phyloP scores from a whole-genome alignment of 2,888 invertebrate genomes.

The Bhutanitis thaidina region DNA sequence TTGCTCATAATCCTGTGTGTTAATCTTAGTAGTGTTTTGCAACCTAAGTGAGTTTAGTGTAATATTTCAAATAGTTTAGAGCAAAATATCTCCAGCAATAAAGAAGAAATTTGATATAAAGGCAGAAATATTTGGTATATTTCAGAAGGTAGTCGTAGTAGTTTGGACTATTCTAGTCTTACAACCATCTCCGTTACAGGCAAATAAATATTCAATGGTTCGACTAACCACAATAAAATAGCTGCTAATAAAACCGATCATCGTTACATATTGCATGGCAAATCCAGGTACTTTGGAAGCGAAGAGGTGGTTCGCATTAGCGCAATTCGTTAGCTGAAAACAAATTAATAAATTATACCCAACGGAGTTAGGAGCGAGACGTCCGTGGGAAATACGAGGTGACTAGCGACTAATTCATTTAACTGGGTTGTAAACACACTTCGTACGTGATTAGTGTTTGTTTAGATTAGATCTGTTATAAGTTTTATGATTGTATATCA shows the following conservation, averaged over 20 bases:
- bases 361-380: constrained; percentile 48
- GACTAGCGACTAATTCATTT: constrained; percentile 29
- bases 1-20: too few relatives aligned
- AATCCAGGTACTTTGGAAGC: constrained; percentile 42
- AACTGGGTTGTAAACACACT: constrained; percentile 28
- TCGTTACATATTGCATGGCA: constrained; percentile 37
- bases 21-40: too few relatives aligned
- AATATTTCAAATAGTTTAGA: too few relatives aligned
- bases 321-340: constrained; percentile 64
- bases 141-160: too few relatives aligned
- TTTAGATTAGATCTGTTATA: constrained; percentile 16
- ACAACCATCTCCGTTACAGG: constrained; percentile 1
- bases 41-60: too few relatives aligned
- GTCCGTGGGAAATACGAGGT: constrained; percentile 57
- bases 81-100: too few relatives aligned
- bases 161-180: constrained; percentile 2
- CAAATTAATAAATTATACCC: constrained; percentile 73
- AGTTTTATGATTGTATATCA: constrained; percentile 10
- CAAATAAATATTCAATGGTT: constrained; percentile 17
- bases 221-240: constrained; percentile 9
- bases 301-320: constrained; percentile 51
- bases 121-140: too few relatives aligned
- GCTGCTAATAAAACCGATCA: constrained; percentile 16
- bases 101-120: too few relatives aligned
- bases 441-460: constrained; percentile 27